Percentiles rank a stretch among this genome's conserved stretches.
Conservation (phyloP, 2,797 vertebrate genomes). For the Melopsittacus undulatus region DNA sequence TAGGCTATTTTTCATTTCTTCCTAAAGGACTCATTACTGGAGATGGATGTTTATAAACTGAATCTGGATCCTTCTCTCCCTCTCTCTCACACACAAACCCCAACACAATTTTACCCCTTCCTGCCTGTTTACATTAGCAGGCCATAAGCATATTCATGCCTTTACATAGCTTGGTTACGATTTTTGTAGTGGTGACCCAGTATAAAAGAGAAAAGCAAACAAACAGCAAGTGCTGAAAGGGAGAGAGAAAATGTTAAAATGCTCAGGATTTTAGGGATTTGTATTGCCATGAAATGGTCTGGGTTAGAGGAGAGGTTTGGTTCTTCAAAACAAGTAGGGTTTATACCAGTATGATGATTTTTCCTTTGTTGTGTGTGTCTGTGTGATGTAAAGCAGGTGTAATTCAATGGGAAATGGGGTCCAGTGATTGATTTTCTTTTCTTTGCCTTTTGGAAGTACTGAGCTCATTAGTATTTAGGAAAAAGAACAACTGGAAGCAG, state of each 20-base stretch:
- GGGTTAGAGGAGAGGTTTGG: not conserved
- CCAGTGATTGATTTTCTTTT: not conserved
- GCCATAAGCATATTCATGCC: constrained; percentile 3
- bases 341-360: not conserved
- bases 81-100: not conserved
- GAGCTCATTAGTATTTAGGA: not conserved
- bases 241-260: not conserved
- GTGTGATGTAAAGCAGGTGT: constrained; percentile 4
- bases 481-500: not conserved
- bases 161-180: not conserved
- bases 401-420: not conserved
- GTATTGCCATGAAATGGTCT: not conserved
- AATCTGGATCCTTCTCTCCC: constrained; percentile 44
- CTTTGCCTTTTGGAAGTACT: not conserved
- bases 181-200: not conserved
- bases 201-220: not conserved
- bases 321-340: not conserved
- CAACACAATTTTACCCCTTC: not conserved
- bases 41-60: constrained; percentile 50
- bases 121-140: not conserved
- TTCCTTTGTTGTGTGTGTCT: not conserved
- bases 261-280: not conserved
- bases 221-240: not conserved
- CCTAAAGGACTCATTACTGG: constrained; percentile 55
- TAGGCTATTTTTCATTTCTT: constrained; percentile 56